phyloP scores from a whole-genome alignment of 2,113 vertebrate genomes.

The Smithornis capensis region DNA sequence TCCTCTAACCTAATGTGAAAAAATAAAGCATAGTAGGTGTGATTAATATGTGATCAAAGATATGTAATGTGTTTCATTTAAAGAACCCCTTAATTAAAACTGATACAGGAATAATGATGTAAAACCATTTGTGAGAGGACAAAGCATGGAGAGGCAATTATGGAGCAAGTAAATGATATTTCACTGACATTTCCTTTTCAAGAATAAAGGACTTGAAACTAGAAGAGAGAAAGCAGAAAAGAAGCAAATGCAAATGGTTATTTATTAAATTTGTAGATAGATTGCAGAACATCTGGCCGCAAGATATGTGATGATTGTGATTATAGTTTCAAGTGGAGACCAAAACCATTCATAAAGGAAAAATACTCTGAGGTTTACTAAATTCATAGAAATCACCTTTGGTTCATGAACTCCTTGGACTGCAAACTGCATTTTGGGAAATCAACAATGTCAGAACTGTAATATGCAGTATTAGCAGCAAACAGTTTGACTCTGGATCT shows the following conservation, averaged over 20 bases:
- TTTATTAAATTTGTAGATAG: neutral
- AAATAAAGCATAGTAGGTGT: neutral
- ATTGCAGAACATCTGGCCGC: neutral
- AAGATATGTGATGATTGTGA: neutral
- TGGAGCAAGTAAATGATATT: neutral
- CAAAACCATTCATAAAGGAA: neutral
- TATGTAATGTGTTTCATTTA: neutral
- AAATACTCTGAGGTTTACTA: neutral
- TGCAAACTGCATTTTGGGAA: neutral
- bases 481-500: neutral
- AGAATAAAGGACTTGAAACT: neutral
- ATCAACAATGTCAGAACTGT: neutral
- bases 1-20: neutral
- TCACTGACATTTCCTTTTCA: neutral
- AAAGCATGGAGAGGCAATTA: neutral
- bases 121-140: neutral
- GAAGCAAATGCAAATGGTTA: neutral
- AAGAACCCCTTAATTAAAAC: neutral
- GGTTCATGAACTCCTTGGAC: neutral
- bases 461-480: neutral
- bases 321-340: neutral
- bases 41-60: neutral
- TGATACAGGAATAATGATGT: neutral
- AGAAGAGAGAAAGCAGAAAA: neutral
- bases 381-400: neutral